Base-by-base conservation (phyloP, 2,888 invertebrate genomes). In the Acleris sparsana region DNA sequence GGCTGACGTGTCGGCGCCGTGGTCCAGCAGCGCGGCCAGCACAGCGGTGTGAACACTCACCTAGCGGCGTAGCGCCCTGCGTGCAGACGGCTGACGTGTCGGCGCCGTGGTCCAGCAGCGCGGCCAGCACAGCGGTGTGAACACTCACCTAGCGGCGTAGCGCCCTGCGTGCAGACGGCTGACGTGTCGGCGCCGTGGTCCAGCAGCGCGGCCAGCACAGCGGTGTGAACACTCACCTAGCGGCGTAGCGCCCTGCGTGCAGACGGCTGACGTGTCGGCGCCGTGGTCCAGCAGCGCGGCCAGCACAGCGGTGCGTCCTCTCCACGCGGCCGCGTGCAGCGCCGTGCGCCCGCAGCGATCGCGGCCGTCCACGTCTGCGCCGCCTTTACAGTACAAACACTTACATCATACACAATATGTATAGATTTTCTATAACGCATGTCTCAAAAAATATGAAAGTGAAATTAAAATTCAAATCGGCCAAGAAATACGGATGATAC, bases 171-270 rank as follows among this genome's bases (percentile, higher is more conserved):
- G 83, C 99, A 99, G 0, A 97, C 96, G 75, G 98, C 98, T 87
- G 98, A 96, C 18, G 97, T 96, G 63, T 94, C 86, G 0, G 98
- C 98, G 5, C 97, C 97, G 74, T 95, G 95, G 76, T 95, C 95
- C 53, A 99, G 92, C 16, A 97, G 89, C 48, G 97, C 91, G 67
- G 96, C 94, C 72, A 99, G 97, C 51, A 97, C 97, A 58, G 95
- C 94, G 48, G 95, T 22, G 22, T 22, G 3, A 3, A 22, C 33
- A 9, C 33, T 33, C 80, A 94, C 96, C 96, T 69, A 99, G 92
- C 9, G 99, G 98, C 16, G 99, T 98, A 55, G 99, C 99, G 22
- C 99, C 99, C 91, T 98, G 98, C 79, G 97, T 97, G 83, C 99
- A 99, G 0, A 97, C 96, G 75, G 98, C 98, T 87, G 98, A 96